phyloP scores from a whole-genome alignment of 2,888 invertebrate species.

The Homarus gammarus region DNA sequence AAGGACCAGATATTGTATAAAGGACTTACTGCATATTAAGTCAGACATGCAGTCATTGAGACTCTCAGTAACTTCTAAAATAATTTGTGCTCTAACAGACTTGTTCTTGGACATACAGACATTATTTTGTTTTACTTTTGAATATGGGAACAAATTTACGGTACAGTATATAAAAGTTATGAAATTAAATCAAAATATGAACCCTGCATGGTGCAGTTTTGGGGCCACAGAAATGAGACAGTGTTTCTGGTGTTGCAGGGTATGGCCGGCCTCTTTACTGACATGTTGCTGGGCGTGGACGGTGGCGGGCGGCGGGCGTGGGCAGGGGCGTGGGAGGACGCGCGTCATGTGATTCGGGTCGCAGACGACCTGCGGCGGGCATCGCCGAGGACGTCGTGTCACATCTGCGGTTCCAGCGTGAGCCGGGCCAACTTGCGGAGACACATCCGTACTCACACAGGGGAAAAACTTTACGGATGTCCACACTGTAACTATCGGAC shows the following conservation, averaged over 20 bases:
- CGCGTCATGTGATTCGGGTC: constrained; percentile 51
- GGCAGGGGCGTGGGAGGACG: constrained; percentile 59
- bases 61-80: too few species aligned
- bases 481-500: constrained; percentile 72
- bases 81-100: neutral
- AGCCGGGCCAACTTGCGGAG: constrained; percentile 73
- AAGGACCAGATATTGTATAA: too few species aligned
- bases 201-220: neutral
- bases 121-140: neutral
- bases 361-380: constrained; percentile 59
- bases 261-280: constrained; percentile 64
- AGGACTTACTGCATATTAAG: too few species aligned
- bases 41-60: too few species aligned
- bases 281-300: constrained; percentile 55
- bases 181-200: neutral
- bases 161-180: neutral
- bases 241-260: constrained; percentile 71
- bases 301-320: constrained; percentile 63
- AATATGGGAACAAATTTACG: neutral
- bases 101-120: neutral
- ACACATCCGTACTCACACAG: constrained; percentile 75
- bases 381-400: constrained; percentile 66
- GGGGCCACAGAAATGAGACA: constrained; percentile 51
- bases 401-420: constrained; percentile 70
- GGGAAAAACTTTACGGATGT: constrained; percentile 73